Conservation (phyloP, 2,113 vertebrate species). For the Antennarius striatus region DNA sequence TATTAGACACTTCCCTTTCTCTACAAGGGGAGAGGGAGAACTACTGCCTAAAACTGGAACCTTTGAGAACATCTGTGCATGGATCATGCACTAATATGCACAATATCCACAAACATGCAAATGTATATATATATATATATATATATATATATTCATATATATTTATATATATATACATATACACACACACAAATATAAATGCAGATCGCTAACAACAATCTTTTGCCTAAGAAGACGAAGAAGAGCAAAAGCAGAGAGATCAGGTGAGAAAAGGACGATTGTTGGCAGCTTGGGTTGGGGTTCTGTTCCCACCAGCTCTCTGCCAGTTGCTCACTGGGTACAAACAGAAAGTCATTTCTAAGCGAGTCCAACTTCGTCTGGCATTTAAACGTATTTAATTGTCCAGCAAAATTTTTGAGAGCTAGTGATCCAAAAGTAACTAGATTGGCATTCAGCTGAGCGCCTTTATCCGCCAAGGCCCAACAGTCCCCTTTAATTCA, state of each 20-base stretch:
- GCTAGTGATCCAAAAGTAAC: conserved; percentile 13
- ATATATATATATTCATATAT: background rate
- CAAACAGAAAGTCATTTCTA: conserved; percentile 31
- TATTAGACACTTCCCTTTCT: conserved; percentile 83
- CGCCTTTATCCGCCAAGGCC: too few species aligned
- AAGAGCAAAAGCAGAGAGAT: conserved; percentile 23
- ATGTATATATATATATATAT: background rate
- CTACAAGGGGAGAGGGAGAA: conserved; percentile 62
- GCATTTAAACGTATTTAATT: conserved; percentile 41
- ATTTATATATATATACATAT: conserved; percentile 10
- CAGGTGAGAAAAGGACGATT: conserved; percentile 33
- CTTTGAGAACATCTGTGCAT: conserved; percentile 73
- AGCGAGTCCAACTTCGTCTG: conserved; percentile 42
- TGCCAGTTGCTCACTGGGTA: conserved; percentile 36
- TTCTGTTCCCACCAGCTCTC: conserved; percentile 52
- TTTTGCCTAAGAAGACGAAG: conserved; percentile 9
- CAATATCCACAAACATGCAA: conserved; percentile 33
- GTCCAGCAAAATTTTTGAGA: conserved; percentile 33
- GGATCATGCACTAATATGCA: conserved; percentile 40
- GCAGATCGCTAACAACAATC: conserved; percentile 22
- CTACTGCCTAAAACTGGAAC: conserved; percentile 57
- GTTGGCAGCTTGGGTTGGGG: conserved; percentile 30
- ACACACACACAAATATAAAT: conserved; percentile 28
- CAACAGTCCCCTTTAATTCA: too few species aligned
- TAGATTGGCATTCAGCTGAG: background rate